Percentiles rank a stretch among this genome's conserved stretches.
Evolutionary conservation across 2,888 invertebrate genomes (phyloP).

Genomic region (Strigamia crassipes): DNA sequence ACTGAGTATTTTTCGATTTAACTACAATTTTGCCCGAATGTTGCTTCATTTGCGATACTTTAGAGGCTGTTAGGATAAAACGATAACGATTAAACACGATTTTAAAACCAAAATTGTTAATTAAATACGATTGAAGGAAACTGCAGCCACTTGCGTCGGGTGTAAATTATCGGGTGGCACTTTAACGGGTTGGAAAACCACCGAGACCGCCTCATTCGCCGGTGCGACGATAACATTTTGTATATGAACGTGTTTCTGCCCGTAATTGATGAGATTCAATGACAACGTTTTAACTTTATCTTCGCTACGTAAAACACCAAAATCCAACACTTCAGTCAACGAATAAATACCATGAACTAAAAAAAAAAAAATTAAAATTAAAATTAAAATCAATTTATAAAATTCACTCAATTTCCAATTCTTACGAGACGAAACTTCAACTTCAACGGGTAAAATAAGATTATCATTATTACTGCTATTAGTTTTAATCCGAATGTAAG

Average conservation of each 20-base stretch:
- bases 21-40: conserved; percentile 62
- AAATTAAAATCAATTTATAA: neutral
- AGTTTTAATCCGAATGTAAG: conserved; percentile 78
- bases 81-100: no score
- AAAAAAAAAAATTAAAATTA: conserved; percentile 48
- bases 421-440: conserved; percentile 70
- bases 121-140: conserved; percentile 65
- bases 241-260: conserved; percentile 70
- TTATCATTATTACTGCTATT: conserved; percentile 68
- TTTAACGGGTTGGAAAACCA: conserved; percentile 70
- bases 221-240: conserved; percentile 67
- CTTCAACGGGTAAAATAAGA: conserved; percentile 80
- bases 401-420: neutral
- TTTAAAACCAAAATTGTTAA: neutral
- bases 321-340: conserved; percentile 77
- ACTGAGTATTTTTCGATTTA: conserved; percentile 61
- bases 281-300: conserved; percentile 66
- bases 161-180: conserved; percentile 69
- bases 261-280: conserved; percentile 71
- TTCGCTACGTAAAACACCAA: conserved; percentile 76
- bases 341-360: conserved; percentile 72
- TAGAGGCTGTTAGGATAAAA: conserved; percentile 57
- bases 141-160: conserved; percentile 69
- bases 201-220: conserved; percentile 69
- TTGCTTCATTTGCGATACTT: conserved; percentile 58